A percentile compares a stretch with the other conserved stretches of the same genome.
Conservation (phyloP, 2,797 vertebrate genomes). For the Scolopax rusticola region DNA sequence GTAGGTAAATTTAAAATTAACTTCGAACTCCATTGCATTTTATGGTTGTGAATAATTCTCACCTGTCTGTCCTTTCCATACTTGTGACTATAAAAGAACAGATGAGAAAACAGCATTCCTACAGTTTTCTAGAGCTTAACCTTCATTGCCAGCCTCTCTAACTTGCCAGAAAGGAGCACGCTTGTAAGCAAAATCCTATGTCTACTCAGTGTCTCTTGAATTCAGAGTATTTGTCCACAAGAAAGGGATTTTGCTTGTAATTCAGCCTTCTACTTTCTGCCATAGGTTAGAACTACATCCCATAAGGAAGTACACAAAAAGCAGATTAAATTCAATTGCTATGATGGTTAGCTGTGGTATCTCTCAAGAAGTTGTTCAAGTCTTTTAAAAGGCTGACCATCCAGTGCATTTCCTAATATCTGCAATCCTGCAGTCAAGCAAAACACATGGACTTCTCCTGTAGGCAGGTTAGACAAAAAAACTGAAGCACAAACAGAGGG, state of each 20-base stretch:
- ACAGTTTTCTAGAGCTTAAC: not conserved
- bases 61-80: not conserved
- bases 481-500: not conserved
- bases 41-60: not conserved
- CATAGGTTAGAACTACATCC: not conserved
- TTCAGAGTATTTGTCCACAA: fast-evolving
- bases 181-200: not conserved
- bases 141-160: not conserved
- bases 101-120: not conserved
- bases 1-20: not conserved
- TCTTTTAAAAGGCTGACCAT: not conserved
- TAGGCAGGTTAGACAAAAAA: not conserved
- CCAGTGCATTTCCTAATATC: not conserved
- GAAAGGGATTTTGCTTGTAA: not conserved
- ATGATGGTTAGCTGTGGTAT: not conserved
- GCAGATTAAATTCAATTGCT: not conserved
- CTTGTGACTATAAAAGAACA: not conserved
- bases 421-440: not conserved
- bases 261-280: not conserved
- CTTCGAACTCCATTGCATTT: not conserved
- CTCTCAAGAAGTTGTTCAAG: not conserved
- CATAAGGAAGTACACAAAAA: not conserved
- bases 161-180: not conserved
- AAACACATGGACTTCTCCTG: not conserved
- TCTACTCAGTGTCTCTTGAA: not conserved